Conservation (phyloP, 2,888 invertebrate genomes). For the Craniophora ligustri region DNA sequence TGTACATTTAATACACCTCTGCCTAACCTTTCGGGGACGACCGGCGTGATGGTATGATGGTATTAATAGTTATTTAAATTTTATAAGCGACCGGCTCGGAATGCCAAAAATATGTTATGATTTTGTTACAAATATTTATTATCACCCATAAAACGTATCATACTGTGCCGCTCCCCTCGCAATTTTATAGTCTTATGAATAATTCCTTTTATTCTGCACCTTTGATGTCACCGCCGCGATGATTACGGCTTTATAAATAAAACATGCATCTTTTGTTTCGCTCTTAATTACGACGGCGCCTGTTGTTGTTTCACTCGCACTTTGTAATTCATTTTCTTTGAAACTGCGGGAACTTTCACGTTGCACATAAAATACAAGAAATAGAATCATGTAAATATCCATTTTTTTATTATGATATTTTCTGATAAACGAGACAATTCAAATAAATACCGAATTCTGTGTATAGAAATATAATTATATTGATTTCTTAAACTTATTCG, state of each 20-base stretch:
- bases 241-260: conserved; percentile 57
- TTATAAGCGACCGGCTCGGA: not conserved
- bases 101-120: not conserved
- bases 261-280: conserved; percentile 41
- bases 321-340: conserved; percentile 30
- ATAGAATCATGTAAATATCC: not conserved
- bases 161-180: conserved; percentile 11
- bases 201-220: conserved; percentile 58
- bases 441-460: no score
- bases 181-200: conserved; percentile 60
- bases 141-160: conserved; percentile 28
- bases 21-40: no score
- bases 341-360: no score
- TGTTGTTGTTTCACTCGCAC: conserved; percentile 10
- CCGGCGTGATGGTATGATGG: no score
- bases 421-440: no score
- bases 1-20: no score
- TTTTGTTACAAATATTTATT: conserved; percentile 30
- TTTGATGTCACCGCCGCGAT: conserved; percentile 54
- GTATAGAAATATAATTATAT: no score
- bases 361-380: no score
- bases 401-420: not conserved
- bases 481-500: no score
- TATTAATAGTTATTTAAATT: no score
- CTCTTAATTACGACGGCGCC: conserved; percentile 15